These are phyloP conservation scores for Drosophila dunni DNA, from an alignment of 1,140 invertebrate genomes.

Conservation along the genomic window DNA sequence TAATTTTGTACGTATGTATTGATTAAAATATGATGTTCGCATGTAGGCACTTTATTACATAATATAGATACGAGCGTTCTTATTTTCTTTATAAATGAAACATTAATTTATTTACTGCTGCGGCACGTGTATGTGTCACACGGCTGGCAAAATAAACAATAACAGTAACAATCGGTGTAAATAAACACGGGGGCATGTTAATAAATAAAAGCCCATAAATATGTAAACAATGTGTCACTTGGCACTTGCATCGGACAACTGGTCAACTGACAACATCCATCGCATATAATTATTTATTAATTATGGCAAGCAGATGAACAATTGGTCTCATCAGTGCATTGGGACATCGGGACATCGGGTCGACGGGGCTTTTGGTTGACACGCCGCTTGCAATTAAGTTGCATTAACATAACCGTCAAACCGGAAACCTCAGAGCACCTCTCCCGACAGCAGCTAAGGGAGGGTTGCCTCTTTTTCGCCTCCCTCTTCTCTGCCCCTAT, in stretches of 20 bases:
- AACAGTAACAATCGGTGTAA: slow-evolving; percentile 29
- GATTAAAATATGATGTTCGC: not conserved
- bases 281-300: slow-evolving; percentile 79
- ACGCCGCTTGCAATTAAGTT: slow-evolving; percentile 61
- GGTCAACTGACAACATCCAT: slow-evolving; percentile 21
- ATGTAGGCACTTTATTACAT: slow-evolving; percentile 17
- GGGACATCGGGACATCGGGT: slow-evolving; percentile 48
- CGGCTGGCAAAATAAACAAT: slow-evolving; percentile 12
- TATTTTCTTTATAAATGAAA: slow-evolving; percentile 67
- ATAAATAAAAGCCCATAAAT: slow-evolving; percentile 71
- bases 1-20: slow-evolving; percentile 50
- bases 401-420: slow-evolving; percentile 70
- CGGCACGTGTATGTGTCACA: slow-evolving; percentile 34
- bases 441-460: slow-evolving; percentile 19
- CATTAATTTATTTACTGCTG: slow-evolving; percentile 74
- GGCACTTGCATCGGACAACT: slow-evolving; percentile 50
- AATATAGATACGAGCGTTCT: slow-evolving; percentile 22
- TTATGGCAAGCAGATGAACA: slow-evolving; percentile 67
- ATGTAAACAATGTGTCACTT: slow-evolving; percentile 68
- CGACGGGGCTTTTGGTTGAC: not conserved
- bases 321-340: slow-evolving; percentile 71
- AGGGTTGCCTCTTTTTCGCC: slow-evolving; percentile 11
- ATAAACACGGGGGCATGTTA: slow-evolving; percentile 60
- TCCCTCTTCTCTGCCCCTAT: not conserved
- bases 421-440: slow-evolving; percentile 58